Conservation (phyloP, 2,797 vertebrate genomes). For the Hyperoplus lanceolatus region DNA sequence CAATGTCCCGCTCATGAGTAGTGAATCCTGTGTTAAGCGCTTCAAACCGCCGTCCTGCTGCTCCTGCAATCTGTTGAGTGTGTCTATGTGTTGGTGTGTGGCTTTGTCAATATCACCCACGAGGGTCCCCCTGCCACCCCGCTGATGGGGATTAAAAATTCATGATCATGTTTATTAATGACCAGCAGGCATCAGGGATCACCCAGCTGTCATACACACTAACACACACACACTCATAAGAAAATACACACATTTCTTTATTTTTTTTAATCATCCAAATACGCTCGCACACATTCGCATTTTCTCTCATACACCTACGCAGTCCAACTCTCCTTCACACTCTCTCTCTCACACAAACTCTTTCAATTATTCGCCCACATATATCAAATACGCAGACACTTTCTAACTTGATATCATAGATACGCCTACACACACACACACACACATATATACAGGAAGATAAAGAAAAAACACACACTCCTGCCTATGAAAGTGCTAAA, state of each 20-base stretch:
- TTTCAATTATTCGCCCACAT: constrained; percentile 5
- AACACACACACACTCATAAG: constrained; percentile 9
- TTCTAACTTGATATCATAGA: neutral
- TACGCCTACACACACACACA: neutral
- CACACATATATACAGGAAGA: neutral
- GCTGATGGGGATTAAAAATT: constrained; percentile 84
- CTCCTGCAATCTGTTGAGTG: constrained; percentile 67
- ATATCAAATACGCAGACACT: neutral
- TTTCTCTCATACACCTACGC: constrained; percentile 15
- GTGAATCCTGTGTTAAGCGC: constrained; percentile 40
- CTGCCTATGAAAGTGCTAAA: neutral
- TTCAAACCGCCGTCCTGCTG: constrained; percentile 57
- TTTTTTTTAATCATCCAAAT: neutral
- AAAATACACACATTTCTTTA: neutral
- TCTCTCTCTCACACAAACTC: neutral
- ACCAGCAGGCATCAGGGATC: constrained; percentile 77
- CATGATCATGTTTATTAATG: constrained; percentile 88
- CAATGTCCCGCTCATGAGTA: constrained; percentile 25
- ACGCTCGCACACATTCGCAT: neutral
- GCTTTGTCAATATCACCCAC: constrained; percentile 68
- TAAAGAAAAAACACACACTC: constrained; percentile 15
- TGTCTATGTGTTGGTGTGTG: constrained; percentile 26
- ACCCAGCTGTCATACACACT: constrained; percentile 55
- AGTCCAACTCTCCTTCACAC: constrained; percentile 6
- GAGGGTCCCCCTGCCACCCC: constrained; percentile 68